phyloP scores from a whole-genome alignment of 2,113 vertebrate genomes.

The Labeo rohita region DNA sequence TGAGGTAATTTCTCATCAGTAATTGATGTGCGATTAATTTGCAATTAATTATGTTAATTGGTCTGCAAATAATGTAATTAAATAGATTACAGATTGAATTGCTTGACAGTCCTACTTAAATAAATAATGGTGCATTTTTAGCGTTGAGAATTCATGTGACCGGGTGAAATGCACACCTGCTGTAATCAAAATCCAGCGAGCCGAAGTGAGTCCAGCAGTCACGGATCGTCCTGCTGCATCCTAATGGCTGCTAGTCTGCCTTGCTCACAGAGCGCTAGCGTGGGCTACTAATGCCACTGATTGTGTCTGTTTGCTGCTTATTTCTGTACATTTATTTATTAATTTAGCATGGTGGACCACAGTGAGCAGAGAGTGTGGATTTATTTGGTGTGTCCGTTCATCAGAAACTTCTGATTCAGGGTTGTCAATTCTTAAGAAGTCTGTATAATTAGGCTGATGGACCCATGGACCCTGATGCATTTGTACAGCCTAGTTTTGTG shows the following conservation, averaged over 20 bases:
- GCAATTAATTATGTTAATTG: too few relatives aligned
- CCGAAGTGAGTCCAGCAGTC: too few relatives aligned
- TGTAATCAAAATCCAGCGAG: too few relatives aligned
- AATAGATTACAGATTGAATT: too few relatives aligned
- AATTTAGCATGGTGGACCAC: neutral
- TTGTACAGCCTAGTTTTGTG: neutral
- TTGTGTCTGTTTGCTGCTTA: neutral
- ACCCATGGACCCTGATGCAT: neutral
- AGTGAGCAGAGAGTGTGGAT: neutral
- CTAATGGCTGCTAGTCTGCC: neutral
- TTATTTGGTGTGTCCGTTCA: neutral
- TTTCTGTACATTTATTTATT: neutral
- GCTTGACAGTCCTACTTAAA: too few relatives aligned
- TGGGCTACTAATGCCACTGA: neutral
- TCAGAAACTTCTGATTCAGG: neutral
- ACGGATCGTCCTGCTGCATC: too few relatives aligned
- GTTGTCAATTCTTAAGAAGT: neutral
- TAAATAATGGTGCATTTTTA: neutral
- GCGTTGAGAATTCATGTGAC: neutral
- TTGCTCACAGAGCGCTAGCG: neutral
- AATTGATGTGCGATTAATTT: too few relatives aligned
- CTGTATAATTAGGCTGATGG: neutral
- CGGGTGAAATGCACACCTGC: too few relatives aligned
- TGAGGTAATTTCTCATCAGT: too few relatives aligned
- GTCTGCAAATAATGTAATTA: too few relatives aligned